phyloP scores from a whole-genome alignment of 2,797 vertebrate species.

The Leptoclinus maculatus region DNA sequence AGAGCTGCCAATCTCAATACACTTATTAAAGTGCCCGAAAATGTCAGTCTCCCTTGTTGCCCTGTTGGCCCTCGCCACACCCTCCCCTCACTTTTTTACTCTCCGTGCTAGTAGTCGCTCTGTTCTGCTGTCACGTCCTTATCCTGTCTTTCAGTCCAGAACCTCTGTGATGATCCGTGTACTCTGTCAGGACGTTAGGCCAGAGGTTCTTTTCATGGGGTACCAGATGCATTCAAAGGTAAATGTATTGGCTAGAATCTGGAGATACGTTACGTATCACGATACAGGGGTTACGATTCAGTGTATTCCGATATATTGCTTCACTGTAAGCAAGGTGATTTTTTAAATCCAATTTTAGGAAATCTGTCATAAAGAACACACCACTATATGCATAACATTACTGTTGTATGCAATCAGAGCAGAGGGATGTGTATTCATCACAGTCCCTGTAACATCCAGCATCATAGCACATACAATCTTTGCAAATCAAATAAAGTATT shows the following conservation, averaged over 20 bases:
- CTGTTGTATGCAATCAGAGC: background rate
- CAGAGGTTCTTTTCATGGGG: background rate
- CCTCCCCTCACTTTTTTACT: background rate
- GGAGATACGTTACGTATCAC: background rate
- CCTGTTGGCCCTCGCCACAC: slow-evolving; percentile 24
- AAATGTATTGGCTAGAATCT: background rate
- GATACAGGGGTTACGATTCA: background rate
- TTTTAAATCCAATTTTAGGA: background rate
- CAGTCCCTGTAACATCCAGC: background rate
- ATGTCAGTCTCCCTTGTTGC: slow-evolving; percentile 69
- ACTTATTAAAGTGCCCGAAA: slow-evolving; percentile 79
- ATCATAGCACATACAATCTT: background rate
- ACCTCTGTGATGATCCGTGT: background rate
- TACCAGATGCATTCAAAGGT: background rate
- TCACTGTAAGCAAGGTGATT: background rate
- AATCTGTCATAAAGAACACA: background rate
- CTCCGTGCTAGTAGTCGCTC: background rate
- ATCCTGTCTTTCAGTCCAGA: background rate
- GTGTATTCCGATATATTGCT: background rate
- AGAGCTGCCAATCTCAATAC: slow-evolving; percentile 86
- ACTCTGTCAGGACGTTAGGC: background rate
- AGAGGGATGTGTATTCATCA: background rate
- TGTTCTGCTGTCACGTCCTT: background rate
- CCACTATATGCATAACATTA: background rate
- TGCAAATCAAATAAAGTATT: background rate